Evolutionary conservation across 2,113 vertebrate species (phyloP), one percentile per base, ranked within the genome.

Genomic region (Lamprologus sp.): DNA sequence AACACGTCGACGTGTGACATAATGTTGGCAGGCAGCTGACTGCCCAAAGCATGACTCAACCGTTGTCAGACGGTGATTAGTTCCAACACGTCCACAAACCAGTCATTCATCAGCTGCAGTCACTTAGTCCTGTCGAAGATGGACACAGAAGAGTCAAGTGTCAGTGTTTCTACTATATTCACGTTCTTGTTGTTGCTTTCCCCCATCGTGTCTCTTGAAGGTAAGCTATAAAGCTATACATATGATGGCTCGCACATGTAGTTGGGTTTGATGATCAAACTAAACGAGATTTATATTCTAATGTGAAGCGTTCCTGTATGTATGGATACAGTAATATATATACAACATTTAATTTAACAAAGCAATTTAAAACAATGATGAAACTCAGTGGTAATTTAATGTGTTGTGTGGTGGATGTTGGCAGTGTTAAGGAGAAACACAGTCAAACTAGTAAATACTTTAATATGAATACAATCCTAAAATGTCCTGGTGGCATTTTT

Each of bases 51-150:
- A 0, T 31, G 26, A 31, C 55, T 17, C 26, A 31, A 6, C 0
- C 26, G 2, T 60, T 17, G 55, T 58, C 0, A 9, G 2, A 55
- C 0, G 0, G 56, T 4, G 56, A 33, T 28, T 33, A 4, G 56
- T 60, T 33, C 1, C 56, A 17, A 19, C 15, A 4, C 1, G 2
- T 0, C 15, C 8, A 9, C 3, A 60, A 0, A 63, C 6, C 58
- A 7, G 60, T 37, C 60, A 65, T 37, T n/a, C 17, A 65, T n/a
- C 60, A 37, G 6, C 17, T 65, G 60, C 10, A 35, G 40, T 65
- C 19, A 37, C 33, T 1, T 37, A 65, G 60, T 21, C 1, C 33
- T 70, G 1, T 37, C 7, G 10, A 65, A 65, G 60, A 65, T 65
- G 33, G 10, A 65, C 33, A 65, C 6, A 63, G 31, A 65, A 65